A percentile compares a stretch with the other conserved stretches of the same genome.
phyloP scores from a whole-genome alignment of 2,888 invertebrate genomes.

The Leptopilina myrica region DNA sequence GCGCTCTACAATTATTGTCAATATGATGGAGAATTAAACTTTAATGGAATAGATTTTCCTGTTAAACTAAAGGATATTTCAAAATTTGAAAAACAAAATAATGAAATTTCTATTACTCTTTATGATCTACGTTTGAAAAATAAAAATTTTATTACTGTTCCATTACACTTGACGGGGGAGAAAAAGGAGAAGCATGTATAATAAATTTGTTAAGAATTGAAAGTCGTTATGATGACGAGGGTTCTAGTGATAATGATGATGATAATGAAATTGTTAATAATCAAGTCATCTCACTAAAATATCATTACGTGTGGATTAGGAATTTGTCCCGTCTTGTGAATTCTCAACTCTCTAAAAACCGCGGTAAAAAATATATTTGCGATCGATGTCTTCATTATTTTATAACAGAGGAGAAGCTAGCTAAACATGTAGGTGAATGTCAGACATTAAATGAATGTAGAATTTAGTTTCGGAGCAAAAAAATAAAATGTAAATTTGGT shows the following conservation, averaged over 20 bases:
- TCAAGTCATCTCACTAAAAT: neutral
- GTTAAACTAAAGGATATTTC: too few relatives aligned
- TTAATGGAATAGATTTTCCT: too few relatives aligned
- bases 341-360: neutral
- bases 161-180: neutral
- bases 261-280: too few relatives aligned
- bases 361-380: neutral
- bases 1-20: too few relatives aligned
- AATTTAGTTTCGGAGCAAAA: too few relatives aligned
- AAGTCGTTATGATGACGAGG: too few relatives aligned
- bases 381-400: constrained; percentile 40
- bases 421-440: constrained; percentile 5
- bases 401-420: neutral
- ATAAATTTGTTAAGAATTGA: too few relatives aligned
- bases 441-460: constrained; percentile 17
- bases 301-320: constrained; percentile 56
- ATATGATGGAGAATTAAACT: too few relatives aligned
- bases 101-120: constrained; percentile 49
- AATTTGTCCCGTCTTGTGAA: constrained; percentile 53
- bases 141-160: neutral
- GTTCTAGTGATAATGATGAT: too few relatives aligned
- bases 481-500: too few relatives aligned
- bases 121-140: constrained; percentile 43
- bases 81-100: constrained; percentile 51
- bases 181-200: too few relatives aligned